These are phyloP conservation scores for Nemurella pictetii DNA, from an alignment of 2,888 invertebrate genomes.

Conservation along the genomic window DNA sequence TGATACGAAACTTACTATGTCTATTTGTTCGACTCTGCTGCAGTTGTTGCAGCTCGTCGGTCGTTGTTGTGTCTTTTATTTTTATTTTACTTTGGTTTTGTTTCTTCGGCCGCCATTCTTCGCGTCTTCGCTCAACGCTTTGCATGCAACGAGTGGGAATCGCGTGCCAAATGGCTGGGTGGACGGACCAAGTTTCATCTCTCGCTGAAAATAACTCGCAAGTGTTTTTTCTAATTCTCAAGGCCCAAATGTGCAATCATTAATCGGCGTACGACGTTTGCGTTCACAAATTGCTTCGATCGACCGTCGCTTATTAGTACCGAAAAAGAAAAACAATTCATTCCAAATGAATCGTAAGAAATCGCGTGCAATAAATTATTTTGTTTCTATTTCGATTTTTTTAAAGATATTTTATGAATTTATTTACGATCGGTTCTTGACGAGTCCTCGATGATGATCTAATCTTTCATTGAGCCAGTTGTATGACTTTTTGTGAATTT, in stretches of 20 bases:
- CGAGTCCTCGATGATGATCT: not conserved
- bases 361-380: conserved; percentile 28
- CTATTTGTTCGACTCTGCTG: not conserved
- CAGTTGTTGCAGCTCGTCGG: not conserved
- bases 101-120: not conserved
- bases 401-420: not conserved
- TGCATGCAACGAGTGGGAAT: not conserved
- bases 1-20: not conserved
- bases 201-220: not conserved
- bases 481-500: not conserved
- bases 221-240: not conserved
- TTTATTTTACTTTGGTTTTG: not conserved
- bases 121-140: not conserved
- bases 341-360: conserved; percentile 27
- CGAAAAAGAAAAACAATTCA: conserved; percentile 14
- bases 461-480: not conserved
- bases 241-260: conserved; percentile 7
- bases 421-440: not conserved
- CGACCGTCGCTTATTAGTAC: not conserved
- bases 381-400: not conserved
- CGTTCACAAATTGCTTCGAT: not conserved
- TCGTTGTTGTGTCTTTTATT: not conserved
- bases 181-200: not conserved
- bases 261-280: not conserved
- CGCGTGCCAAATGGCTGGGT: not conserved